These are phyloP conservation scores for Bos taurus DNA, from an alignment of 2,113 vertebrate genomes.

Conservation along the genomic window DNA sequence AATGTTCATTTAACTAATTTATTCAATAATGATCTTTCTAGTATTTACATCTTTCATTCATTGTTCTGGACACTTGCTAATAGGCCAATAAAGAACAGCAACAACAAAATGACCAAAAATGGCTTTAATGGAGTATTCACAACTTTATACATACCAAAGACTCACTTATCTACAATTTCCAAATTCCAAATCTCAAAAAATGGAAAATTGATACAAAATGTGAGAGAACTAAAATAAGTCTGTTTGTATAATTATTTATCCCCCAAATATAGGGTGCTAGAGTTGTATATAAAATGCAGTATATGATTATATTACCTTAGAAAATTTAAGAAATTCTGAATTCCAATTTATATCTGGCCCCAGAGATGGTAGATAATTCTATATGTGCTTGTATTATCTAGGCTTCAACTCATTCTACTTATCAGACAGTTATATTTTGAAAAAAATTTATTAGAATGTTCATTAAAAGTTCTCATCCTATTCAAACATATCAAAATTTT, in stretches of 20 bases:
- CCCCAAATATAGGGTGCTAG: neutral
- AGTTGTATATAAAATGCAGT: too few relatives aligned
- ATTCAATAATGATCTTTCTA: neutral
- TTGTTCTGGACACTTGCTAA: neutral
- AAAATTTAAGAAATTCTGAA: neutral
- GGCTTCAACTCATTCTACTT: neutral
- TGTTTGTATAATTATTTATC: neutral
- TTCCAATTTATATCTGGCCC: neutral
- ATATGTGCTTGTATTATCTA: neutral
- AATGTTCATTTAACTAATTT: neutral
- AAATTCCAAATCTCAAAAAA: neutral
- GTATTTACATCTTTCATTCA: neutral
- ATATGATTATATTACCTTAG: neutral
- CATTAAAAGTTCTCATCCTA: neutral
- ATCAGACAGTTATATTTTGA: neutral
- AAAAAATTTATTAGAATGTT: neutral
- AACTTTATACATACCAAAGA: neutral
- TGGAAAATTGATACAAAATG: neutral
- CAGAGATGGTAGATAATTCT: neutral
- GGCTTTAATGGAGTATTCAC: rapidly evolving
- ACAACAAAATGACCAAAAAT: neutral
- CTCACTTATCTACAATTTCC: neutral
- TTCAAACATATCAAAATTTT: neutral
- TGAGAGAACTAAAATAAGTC: neutral
- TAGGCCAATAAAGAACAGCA: neutral